Evolutionary conservation across 2,888 invertebrate genomes (phyloP), one percentile per base, ranked within the genome.

Genomic region (Gymnosoma rotundatum): DNA sequence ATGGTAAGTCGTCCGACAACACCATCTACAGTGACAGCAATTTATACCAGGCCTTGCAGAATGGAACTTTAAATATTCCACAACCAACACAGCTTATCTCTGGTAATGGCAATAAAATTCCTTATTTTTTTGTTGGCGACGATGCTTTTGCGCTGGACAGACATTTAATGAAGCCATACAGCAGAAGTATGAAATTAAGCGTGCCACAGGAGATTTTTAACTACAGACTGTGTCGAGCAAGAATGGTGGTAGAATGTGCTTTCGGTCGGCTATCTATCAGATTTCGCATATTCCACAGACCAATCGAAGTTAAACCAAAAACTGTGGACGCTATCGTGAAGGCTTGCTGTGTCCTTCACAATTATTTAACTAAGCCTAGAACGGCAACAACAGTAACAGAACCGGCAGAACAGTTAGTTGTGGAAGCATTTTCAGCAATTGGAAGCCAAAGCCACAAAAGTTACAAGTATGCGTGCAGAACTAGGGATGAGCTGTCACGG

Each of bases 351-450:
- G 25, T 25, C 25, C 25, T 25, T 25, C 25, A 25, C 25, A 72
- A 78, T 56, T 72, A 72, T 64, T 48, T 72, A 14, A 56, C 48
- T 21, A 64, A 61, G 18, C 20, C 54, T 14, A 25, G 48, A 48
- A 48, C n/a, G 9, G 25, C 61, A 50, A 38, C 20, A 54, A 9
- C 72, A 61, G 38, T 36, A n/a, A 10, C 73, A 48, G 61, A 61
- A 72, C 14, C 61, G 16, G 8, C 50, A 9, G 61, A 61, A 4
- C 12, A 50, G 36, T 8, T 10, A 48, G 25, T 66, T 50, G 10
- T 58, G 12, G 69, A 50, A 25, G 50, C 54, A 20, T 78, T 78
- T 69, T 67, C 76, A 3, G 48, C 67, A 48, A 76, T 76, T 48
- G 45, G 21, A 21, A 64, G n/a, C 18, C 64, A 64, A 50, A 50